Evolutionary conservation across 1,140 invertebrate species (phyloP).

Genomic region (Asbolus verrucosus): DNA sequence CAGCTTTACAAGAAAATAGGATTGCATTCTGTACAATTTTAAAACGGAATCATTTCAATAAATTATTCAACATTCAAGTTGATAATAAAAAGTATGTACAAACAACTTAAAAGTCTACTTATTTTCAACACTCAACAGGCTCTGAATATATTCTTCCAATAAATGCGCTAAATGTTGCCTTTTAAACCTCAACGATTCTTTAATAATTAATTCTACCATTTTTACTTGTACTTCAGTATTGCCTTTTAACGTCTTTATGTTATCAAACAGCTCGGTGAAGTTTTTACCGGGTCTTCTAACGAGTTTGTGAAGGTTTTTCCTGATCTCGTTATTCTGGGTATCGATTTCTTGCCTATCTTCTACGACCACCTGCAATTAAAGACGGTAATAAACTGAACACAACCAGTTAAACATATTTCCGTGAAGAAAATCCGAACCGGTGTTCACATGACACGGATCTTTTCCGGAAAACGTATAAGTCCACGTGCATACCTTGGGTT

Average conservation of each 20-base stretch:
- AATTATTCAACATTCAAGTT: conserved; percentile 4
- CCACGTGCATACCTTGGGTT: conserved; percentile 18
- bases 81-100: conserved; percentile 28
- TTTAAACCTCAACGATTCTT: conserved; percentile 85
- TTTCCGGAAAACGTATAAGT: no score
- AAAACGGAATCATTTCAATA: conserved; percentile 38
- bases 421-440: no score
- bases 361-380: conserved; percentile 34
- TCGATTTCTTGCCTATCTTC: conserved; percentile 64
- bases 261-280: conserved; percentile 77
- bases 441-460: no score
- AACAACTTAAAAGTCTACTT: conserved; percentile 42
- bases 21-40: conserved; percentile 20
- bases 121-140: conserved; percentile 49
- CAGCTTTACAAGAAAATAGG: conserved; percentile 36
- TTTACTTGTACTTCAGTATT: conserved; percentile 75
- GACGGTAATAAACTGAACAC: conserved; percentile 13
- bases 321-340: conserved; percentile 65
- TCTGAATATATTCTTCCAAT: conserved; percentile 47
- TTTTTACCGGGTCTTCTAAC: conserved; percentile 70
- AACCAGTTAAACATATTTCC: no score
- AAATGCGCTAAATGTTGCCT: conserved; percentile 75
- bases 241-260: conserved; percentile 79
- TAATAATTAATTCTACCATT: conserved; percentile 80
- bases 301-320: conserved; percentile 70